Conservation (phyloP, 2,888 invertebrate genomes). For the Ernsta delagoae region DNA sequence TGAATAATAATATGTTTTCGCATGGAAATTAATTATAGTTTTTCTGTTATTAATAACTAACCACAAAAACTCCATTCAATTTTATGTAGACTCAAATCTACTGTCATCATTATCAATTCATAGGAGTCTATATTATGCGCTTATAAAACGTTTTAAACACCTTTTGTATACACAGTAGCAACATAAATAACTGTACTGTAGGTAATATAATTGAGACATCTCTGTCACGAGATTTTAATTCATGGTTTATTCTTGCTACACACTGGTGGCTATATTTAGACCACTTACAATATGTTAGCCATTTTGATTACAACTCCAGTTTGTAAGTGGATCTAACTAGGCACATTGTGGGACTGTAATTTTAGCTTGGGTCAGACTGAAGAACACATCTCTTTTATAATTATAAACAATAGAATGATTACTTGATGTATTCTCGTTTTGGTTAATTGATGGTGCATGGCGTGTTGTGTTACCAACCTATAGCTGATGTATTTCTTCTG, state of each 20-base stretch:
- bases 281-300: conserved; percentile 66
- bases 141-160: too few species aligned
- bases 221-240: conserved; percentile 66
- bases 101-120: too few species aligned
- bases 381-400: conserved; percentile 51
- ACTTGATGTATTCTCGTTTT: background rate
- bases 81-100: too few species aligned
- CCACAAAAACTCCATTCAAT: too few species aligned
- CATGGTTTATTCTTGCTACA: conserved; percentile 61
- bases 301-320: conserved; percentile 59
- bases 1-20: too few species aligned
- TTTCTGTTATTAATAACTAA: too few species aligned
- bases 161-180: background rate
- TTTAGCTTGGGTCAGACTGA: conserved; percentile 64
- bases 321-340: conserved; percentile 57
- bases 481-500: too few species aligned
- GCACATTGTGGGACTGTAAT: conserved; percentile 54
- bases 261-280: conserved; percentile 69
- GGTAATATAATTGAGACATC: conserved; percentile 53
- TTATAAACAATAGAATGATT: conserved; percentile 41
- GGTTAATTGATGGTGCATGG: background rate
- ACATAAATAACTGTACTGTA: conserved; percentile 61
- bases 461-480: too few species aligned
- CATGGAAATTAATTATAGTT: too few species aligned
- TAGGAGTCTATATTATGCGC: too few species aligned